Base-by-base conservation (phyloP, 2,797 vertebrate species). In the Petrocephalus sullivani region DNA sequence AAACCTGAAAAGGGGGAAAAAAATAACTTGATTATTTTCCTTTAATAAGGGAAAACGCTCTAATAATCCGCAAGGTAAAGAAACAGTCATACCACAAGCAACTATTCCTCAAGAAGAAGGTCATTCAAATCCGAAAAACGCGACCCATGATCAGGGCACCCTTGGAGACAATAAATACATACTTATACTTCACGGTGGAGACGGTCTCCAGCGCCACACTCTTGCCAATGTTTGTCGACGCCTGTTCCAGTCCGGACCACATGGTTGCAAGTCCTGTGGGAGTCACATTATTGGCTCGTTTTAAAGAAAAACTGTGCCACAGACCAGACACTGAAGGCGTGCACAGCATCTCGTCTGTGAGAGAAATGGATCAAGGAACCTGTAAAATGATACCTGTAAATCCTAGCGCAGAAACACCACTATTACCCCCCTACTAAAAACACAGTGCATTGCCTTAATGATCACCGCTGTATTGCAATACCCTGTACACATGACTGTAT, bases 121-220 rank as follows among this genome's bases (percentile, higher is more conserved):
- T 12, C 87, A 37, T 87, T 21, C 57, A n/a, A 46, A 28, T 33
- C 10, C 10, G 0, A 81, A 53, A 2, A 71, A 87, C 12, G 78
- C n/a, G 8, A 37, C 7, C 19, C 28, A 5, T 33, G 57, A 28
- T n/a, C 33, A 83, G 87, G 14, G 60, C 28, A 8, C 16, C 23
- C 56, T 64, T 19, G 12, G 64, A 60, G n/a, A 37, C 1, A 46
- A 53, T 21, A 16, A 21, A 58, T 87, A 96, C 98, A 96, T 96
- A 99, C 98, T 99, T 99, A 95, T 98, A 91, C 89, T 94, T 97
- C 91, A 99, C 97, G 0, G 97, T 98, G 67, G 94, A 95, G 60
- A 98, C 97, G 0, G 98, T 98, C 93, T 99, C 98, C 54, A 96
- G 91, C 88, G 96, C 92, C 88, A 99, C 96, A 91, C 96, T 98